phyloP scores from a whole-genome alignment of 2,797 vertebrate species.

The Hyperoplus lanceolatus region DNA sequence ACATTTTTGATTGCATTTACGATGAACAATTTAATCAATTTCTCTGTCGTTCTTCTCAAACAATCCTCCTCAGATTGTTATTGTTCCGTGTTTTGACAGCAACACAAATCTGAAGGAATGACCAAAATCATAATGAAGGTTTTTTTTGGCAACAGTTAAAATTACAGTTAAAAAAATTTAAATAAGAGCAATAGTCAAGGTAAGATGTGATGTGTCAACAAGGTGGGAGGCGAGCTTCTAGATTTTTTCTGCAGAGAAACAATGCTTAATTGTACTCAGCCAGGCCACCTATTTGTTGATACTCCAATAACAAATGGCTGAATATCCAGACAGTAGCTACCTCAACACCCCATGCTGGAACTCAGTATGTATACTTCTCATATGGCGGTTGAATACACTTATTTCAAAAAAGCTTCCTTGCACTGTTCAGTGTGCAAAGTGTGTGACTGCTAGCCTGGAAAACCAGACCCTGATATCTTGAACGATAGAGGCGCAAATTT shows the following conservation, averaged over 20 bases:
- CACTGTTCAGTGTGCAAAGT: not conserved
- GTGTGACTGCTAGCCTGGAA: not conserved
- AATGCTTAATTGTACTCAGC: not conserved
- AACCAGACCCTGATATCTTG: too few relatives aligned
- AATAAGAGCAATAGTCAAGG: not conserved
- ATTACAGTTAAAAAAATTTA: not conserved
- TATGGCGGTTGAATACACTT: too few relatives aligned
- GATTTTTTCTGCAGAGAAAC: not conserved
- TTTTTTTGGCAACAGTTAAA: not conserved
- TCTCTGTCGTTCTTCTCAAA: not conserved
- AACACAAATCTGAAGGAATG: not conserved
- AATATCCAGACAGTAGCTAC: not conserved
- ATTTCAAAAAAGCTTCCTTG: not conserved
- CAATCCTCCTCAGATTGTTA: not conserved
- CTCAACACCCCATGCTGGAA: not conserved
- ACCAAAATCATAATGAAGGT: not conserved
- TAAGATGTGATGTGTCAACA: not conserved
- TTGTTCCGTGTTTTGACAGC: not conserved
- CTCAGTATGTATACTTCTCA: not conserved
- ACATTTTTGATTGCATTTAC: too few relatives aligned
- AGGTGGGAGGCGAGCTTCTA: not conserved
- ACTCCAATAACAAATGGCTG: not conserved
- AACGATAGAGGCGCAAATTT: too few relatives aligned
- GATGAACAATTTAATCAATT: too few relatives aligned
- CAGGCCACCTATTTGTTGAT: not conserved